These are phyloP conservation scores for Temnothorax unifasciatus DNA, from an alignment of 2,888 invertebrate species.

Conservation along the genomic window DNA sequence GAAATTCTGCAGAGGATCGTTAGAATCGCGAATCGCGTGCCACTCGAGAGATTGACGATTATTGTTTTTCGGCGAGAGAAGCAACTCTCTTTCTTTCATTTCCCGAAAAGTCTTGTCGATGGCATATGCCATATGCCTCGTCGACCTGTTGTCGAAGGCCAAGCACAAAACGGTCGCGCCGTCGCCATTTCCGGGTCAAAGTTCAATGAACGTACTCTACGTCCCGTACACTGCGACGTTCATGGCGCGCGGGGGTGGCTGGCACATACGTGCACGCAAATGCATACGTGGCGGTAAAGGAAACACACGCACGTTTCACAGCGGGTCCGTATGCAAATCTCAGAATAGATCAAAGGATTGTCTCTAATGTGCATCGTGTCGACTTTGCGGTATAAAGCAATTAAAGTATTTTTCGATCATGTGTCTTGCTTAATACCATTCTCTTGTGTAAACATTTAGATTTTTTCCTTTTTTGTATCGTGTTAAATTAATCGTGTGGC, in stretches of 20 bases:
- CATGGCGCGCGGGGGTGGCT: constrained; percentile 23
- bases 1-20: constrained; percentile 36
- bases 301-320: neutral
- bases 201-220: constrained; percentile 72
- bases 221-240: constrained; percentile 23
- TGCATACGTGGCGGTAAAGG: constrained; percentile 19
- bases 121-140: constrained; percentile 34
- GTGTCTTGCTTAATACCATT: constrained; percentile 14
- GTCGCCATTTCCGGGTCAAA: constrained; percentile 73
- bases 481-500: neutral
- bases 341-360: constrained; percentile 61
- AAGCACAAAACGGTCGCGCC: constrained; percentile 70
- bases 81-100: constrained; percentile 51
- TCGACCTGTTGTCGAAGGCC: constrained; percentile 76
- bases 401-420: neutral
- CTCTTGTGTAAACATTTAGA: constrained; percentile 12
- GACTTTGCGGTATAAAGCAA: neutral
- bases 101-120: neutral
- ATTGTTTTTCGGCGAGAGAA: constrained; percentile 52
- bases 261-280: neutral
- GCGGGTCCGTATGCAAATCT: constrained; percentile 26
- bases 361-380: constrained; percentile 32
- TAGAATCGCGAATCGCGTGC: constrained; percentile 26
- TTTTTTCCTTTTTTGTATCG: neutral
- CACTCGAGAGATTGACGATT: neutral